These are phyloP conservation scores for Podabrus alpinus DNA, from an alignment of 2,888 invertebrate genomes.

Conservation along the genomic window DNA sequence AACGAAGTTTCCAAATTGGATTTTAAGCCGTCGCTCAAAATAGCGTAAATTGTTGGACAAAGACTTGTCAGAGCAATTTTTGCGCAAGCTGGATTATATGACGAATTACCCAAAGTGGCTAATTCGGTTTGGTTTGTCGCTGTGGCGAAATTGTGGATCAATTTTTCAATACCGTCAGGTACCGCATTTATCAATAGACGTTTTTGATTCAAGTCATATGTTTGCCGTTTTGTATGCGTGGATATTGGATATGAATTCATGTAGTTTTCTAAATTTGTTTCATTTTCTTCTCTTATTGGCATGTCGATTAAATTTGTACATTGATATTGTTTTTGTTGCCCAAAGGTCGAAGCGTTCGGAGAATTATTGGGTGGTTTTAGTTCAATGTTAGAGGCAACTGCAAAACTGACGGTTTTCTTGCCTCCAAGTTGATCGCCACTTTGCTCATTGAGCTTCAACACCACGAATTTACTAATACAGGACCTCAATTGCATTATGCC, in stretches of 20 bases:
- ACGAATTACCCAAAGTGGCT: slow-evolving; percentile 63
- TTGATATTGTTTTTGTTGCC: slow-evolving; percentile 62
- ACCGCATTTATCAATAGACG: slow-evolving; percentile 73
- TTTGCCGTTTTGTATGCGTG: slow-evolving; percentile 32
- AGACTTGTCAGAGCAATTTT: slow-evolving; percentile 75
- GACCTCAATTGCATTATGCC: slow-evolving; percentile 72
- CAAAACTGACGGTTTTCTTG: slow-evolving; percentile 80
- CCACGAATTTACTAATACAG: slow-evolving; percentile 72
- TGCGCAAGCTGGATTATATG: slow-evolving; percentile 67
- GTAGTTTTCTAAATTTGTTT: slow-evolving; percentile 65
- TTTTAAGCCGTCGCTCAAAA: slow-evolving; percentile 83
- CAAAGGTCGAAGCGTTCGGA: slow-evolving; percentile 71
- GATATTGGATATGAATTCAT: slow-evolving; percentile 58
- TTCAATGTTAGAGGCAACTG: slow-evolving; percentile 60
- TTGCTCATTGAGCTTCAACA: slow-evolving; percentile 72
- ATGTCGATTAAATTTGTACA: slow-evolving; percentile 64
- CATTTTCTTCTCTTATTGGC: slow-evolving; percentile 68
- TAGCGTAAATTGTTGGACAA: slow-evolving; percentile 82
- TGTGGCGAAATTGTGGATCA: slow-evolving; percentile 72
- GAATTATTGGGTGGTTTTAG: slow-evolving; percentile 68
- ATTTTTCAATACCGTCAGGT: slow-evolving; percentile 73
- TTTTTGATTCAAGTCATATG: slow-evolving; percentile 63
- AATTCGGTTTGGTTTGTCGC: slow-evolving; percentile 68
- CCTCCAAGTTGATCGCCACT: slow-evolving; percentile 64
- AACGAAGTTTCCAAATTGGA: slow-evolving; percentile 82